phyloP scores from a whole-genome alignment of 2,888 invertebrate genomes.

The Orgyia antiqua region DNA sequence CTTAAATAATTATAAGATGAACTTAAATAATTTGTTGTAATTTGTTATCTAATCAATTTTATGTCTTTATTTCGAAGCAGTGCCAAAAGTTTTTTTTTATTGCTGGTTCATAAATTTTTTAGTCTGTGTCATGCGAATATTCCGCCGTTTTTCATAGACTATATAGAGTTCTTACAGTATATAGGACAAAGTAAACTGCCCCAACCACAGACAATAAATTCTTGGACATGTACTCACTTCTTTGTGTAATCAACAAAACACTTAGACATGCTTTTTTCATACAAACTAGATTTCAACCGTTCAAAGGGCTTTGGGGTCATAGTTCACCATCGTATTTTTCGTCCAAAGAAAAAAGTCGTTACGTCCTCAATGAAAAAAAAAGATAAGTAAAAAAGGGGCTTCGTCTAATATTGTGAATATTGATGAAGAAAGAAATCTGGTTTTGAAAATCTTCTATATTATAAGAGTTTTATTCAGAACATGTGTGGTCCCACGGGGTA shows the following conservation, averaged over 20 bases:
- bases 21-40: no score
- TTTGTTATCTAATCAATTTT: no score
- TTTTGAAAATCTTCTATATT: constrained; percentile 55
- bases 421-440: constrained; percentile 76
- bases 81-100: no score
- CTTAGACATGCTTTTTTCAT: constrained; percentile 60
- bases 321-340: constrained; percentile 69
- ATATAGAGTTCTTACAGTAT: constrained; percentile 1
- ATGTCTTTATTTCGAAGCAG: no score
- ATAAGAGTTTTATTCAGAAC: constrained; percentile 46
- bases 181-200: constrained; percentile 33
- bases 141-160: no score
- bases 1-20: no score
- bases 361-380: constrained; percentile 51
- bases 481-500: constrained; percentile 71
- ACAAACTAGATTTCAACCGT: constrained; percentile 68
- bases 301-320: constrained; percentile 64
- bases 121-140: no score
- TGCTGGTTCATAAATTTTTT: no score
- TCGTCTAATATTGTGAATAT: constrained; percentile 76
- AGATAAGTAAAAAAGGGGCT: constrained; percentile 65
- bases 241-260: constrained; percentile 45
- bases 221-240: constrained; percentile 46
- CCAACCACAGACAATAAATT: constrained; percentile 50
- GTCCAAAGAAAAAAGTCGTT: constrained; percentile 71